These are phyloP conservation scores for Callyntrura guangdongensis DNA, from an alignment of 2,888 invertebrate species.

Conservation along the genomic window DNA sequence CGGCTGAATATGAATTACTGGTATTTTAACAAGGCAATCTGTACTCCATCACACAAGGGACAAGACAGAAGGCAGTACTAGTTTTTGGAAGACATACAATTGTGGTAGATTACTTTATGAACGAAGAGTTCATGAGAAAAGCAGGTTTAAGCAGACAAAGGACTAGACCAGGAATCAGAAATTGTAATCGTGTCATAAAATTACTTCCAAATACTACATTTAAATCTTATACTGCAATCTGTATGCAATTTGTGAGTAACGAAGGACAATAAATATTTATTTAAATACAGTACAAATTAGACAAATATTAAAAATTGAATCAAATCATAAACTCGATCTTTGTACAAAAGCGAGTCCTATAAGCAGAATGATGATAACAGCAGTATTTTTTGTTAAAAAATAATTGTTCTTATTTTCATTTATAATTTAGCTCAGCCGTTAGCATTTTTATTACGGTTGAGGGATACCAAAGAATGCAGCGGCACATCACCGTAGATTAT, in stretches of 20 bases:
- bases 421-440: slow-evolving; percentile 69
- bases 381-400: slow-evolving; percentile 5
- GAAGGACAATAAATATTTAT: slow-evolving; percentile 29
- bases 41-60: too few relatives aligned
- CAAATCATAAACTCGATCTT: neutral
- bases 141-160: too few relatives aligned
- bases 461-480: slow-evolving; percentile 41
- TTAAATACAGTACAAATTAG: slow-evolving; percentile 55
- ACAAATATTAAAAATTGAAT: slow-evolving; percentile 21
- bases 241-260: too few relatives aligned
- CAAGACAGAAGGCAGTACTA: neutral
- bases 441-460: slow-evolving; percentile 69
- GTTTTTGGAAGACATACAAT: too few relatives aligned
- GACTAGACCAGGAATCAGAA: too few relatives aligned
- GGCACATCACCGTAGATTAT: neutral
- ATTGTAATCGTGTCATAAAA: too few relatives aligned
- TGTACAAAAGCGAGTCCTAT: slow-evolving; percentile 11
- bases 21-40: neutral
- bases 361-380: slow-evolving; percentile 14
- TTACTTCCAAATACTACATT: too few relatives aligned
- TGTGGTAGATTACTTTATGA: too few relatives aligned
- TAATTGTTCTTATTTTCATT: slow-evolving; percentile 63
- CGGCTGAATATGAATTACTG: neutral
- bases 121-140: too few relatives aligned
- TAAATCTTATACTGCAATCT: too few relatives aligned